These are phyloP conservation scores for Patagioenas fasciata DNA, from an alignment of 2,113 vertebrate species.

Conservation along the genomic window DNA sequence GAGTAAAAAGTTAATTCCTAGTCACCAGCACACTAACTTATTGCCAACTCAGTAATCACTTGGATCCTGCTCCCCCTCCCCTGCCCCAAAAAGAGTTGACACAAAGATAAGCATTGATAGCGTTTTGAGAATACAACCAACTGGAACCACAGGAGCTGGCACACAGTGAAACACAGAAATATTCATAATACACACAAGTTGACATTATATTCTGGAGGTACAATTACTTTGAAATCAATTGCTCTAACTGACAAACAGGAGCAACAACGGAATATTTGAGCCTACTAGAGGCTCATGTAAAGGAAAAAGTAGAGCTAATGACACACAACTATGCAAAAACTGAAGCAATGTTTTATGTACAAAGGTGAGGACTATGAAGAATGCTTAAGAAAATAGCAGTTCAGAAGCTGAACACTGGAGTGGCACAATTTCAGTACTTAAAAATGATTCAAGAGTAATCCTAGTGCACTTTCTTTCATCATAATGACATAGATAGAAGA, in stretches of 20 bases:
- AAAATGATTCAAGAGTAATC: background rate
- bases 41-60: background rate
- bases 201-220: background rate
- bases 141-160: background rate
- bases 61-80: slow-evolving; percentile 46
- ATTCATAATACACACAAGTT: background rate
- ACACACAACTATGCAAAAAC: background rate
- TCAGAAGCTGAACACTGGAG: background rate
- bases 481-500: background rate
- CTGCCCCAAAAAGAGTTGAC: background rate
- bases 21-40: slow-evolving; percentile 10
- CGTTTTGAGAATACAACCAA: background rate
- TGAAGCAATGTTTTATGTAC: background rate
- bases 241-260: background rate
- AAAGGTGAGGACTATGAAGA: background rate
- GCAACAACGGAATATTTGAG: background rate
- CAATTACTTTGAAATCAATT: background rate
- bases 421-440: background rate
- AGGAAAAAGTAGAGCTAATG: background rate
- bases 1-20: slow-evolving; percentile 60
- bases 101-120: background rate
- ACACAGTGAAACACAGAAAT: background rate
- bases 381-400: slow-evolving; percentile 3
- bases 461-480: background rate
- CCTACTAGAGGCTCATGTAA: background rate